Evolutionary conservation across 1,140 invertebrate species (phyloP), one percentile per base, ranked within the genome.

Genomic region (Laupala kohalensis): DNA sequence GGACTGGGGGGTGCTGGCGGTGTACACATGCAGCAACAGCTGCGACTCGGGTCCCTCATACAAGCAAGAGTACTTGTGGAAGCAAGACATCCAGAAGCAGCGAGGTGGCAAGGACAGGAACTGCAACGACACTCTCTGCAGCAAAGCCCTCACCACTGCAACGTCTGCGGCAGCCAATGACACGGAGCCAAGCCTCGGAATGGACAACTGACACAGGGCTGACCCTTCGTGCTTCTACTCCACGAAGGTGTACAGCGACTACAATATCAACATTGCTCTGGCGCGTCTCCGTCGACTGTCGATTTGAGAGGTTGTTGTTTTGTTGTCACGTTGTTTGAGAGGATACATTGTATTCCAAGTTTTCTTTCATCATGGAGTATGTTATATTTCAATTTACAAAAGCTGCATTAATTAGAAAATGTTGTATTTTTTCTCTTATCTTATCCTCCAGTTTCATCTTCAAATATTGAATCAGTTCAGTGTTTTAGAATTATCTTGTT

Each of bases 1-100:
- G 29, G 95, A 98, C 81, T 98, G 94, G 93, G 95, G 95, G 53
- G 88, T 93, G 37, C 78, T 98, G 67, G 85, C 86, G 66, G 80
- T 98, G 15, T 98, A 92, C 77, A 96, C 93, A 0, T 98, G 95
- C 79, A 83, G 84, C 78, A 84, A 85, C 25, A 94, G 89, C 79
- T 98, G 96, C 79, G 76, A 78, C 63, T 78, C 77, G 37, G 84
- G 84, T 62, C 81, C 82, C 69, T 81, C 81, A 26, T 94, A 94
- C 78, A 86, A 87, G 73, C 81, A 85, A 76, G 95, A 96, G 84
- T 90, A 87, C 83, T 75, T 94, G 71, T 92, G 92, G 83, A 96
- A 96, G 83, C 96, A 97, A 84, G 94, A 97, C 82, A 87, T 91
- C 82, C 12, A 53, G 9, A 53, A 53, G 37, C 37, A 9, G 19